A percentile compares a stretch with the other conserved stretches of the same genome.
Conservation (phyloP, 64 coral and sea anemone genomes). For the Acropora tenuis region DNA sequence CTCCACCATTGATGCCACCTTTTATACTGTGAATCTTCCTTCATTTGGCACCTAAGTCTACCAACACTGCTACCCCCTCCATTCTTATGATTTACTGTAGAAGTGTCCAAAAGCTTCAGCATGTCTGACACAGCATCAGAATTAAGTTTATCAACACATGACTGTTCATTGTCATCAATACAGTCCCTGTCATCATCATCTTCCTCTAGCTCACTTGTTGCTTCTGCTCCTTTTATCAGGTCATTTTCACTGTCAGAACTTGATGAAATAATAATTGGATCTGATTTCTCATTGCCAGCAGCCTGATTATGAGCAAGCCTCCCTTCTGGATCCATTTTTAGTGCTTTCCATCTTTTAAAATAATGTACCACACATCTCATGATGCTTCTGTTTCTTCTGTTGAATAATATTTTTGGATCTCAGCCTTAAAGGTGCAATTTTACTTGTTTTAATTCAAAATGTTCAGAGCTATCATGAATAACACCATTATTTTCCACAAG, state of each 20-base stretch:
- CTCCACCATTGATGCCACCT: too few relatives aligned
- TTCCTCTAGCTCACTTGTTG: constrained; percentile 54
- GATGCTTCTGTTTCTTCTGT: constrained; percentile 33
- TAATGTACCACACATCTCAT: constrained; percentile 56
- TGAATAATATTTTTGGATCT: constrained; percentile 51
- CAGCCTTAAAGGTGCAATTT: background rate
- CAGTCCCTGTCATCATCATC: constrained; percentile 88
- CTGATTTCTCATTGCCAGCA: background rate
- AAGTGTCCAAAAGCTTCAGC: constrained; percentile 60
- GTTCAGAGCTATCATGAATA: background rate
- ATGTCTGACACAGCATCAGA: constrained; percentile 76
- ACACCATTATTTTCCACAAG: background rate
- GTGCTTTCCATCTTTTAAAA: constrained; percentile 55
- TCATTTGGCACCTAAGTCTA: background rate
- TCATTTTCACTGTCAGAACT: constrained; percentile 25
- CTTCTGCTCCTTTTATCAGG: constrained; percentile 24
- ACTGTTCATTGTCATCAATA: constrained; percentile 73
- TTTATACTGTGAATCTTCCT: background rate
- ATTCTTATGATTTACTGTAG: constrained; percentile 26
- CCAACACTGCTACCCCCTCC: background rate
- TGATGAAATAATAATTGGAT: background rate
- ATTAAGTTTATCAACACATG: constrained; percentile 68
- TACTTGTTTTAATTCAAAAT: background rate
- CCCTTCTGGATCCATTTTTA: background rate
- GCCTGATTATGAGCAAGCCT: background rate